Evolutionary conservation across 2,888 invertebrate genomes (phyloP).

Genomic region (Drosophila anomelani): DNA sequence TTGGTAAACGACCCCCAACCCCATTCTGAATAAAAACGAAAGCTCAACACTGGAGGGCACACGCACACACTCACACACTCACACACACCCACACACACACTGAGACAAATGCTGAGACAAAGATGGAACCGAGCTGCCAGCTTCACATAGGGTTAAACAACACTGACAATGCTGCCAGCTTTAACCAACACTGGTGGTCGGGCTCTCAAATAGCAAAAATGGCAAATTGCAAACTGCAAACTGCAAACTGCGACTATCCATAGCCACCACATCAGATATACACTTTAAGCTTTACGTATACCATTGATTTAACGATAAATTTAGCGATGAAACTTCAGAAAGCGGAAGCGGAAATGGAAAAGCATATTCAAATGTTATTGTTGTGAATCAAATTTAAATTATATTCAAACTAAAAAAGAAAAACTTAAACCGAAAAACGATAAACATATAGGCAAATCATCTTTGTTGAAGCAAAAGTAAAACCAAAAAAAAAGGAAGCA

Average conservation of each 20-base stretch:
- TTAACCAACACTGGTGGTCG: slow-evolving; percentile 9
- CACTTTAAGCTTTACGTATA: slow-evolving; percentile 59
- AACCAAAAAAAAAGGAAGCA: slow-evolving; percentile 23
- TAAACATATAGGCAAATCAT: slow-evolving; percentile 57
- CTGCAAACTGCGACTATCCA: slow-evolving; percentile 14
- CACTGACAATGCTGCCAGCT: slow-evolving; percentile 16
- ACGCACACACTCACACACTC: slow-evolving; percentile 3
- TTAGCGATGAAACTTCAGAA: slow-evolving; percentile 53
- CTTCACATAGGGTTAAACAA: neutral
- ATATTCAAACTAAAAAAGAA: slow-evolving; percentile 52
- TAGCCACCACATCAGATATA: slow-evolving; percentile 39
- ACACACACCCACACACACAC: neutral
- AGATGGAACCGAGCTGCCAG: slow-evolving; percentile 11
- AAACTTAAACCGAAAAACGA: neutral
- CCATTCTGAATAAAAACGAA: neutral
- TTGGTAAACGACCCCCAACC: neutral
- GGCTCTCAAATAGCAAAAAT: neutral
- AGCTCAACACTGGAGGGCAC: slow-evolving; percentile 19
- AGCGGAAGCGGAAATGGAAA: slow-evolving; percentile 32
- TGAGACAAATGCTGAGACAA: neutral
- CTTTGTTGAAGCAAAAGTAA: slow-evolving; percentile 63
- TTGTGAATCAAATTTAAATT: slow-evolving; percentile 78
- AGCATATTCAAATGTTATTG: slow-evolving; percentile 81
- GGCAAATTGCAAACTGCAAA: neutral
- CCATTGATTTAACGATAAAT: slow-evolving; percentile 56